phyloP scores from a whole-genome alignment of 2,888 invertebrate species.

The Azorinus chamasolen region DNA sequence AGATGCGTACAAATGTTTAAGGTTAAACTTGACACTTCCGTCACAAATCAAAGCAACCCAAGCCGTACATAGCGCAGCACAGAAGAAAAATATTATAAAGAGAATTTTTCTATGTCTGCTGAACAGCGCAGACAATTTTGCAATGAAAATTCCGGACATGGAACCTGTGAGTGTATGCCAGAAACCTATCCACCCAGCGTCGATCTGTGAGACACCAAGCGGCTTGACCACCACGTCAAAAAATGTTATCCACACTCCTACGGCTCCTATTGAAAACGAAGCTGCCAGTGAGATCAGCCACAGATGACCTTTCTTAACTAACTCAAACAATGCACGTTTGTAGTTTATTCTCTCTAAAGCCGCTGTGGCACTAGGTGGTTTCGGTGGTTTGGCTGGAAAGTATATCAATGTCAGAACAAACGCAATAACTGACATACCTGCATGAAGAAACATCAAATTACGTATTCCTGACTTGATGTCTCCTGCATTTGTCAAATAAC shows the following conservation, averaged over 20 bases:
- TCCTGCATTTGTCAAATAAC: constrained; percentile 25
- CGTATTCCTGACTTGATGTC: constrained; percentile 26
- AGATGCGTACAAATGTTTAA: constrained; percentile 38
- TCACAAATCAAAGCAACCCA: constrained; percentile 48
- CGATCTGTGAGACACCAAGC: constrained; percentile 44
- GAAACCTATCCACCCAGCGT: constrained; percentile 60
- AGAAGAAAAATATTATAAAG: constrained; percentile 26
- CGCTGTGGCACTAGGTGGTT: constrained; percentile 77
- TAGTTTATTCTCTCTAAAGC: constrained; percentile 70
- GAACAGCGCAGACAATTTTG: constrained; percentile 45
- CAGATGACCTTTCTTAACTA: constrained; percentile 35
- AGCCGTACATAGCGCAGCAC: constrained; percentile 18
- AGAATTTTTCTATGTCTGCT: constrained; percentile 37
- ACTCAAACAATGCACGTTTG: constrained; percentile 43
- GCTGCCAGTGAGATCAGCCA: constrained; percentile 40
- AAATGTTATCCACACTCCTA: constrained; percentile 39
- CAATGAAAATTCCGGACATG: constrained; percentile 39
- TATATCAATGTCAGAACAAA: constrained; percentile 72
- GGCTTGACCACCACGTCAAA: constrained; percentile 49
- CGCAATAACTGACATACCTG: constrained; percentile 11
- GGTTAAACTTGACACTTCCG: constrained; percentile 16
- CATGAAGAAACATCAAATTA: constrained; percentile 27
- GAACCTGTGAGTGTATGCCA: constrained; percentile 46
- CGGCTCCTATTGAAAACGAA: constrained; percentile 26
- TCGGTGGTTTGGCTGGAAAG: constrained; percentile 78